Conservation (phyloP, 1,140 invertebrate genomes). For the Micrasema minimum region DNA sequence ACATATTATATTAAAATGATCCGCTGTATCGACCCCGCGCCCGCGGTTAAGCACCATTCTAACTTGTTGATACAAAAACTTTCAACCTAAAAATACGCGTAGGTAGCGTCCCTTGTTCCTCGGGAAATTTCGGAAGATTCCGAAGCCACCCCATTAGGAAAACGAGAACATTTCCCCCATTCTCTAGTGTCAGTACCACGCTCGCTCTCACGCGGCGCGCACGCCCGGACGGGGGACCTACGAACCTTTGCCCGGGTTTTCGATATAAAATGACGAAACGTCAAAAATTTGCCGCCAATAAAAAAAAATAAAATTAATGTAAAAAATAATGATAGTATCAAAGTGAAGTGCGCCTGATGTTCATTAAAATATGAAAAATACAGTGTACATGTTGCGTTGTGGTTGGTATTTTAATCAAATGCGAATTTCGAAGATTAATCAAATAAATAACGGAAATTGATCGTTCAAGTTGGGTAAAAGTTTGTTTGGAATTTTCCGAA, state of each 20-base stretch:
- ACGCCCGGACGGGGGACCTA: conserved; percentile 14
- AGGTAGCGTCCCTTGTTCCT: background rate
- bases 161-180: background rate
- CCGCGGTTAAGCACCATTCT: background rate
- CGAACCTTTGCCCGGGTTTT: background rate
- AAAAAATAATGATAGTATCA: background rate
- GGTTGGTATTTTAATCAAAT: background rate
- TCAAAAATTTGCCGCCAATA: conserved; percentile 42
- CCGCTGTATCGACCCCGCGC: too few species aligned
- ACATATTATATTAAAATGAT: too few species aligned
- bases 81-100: conserved; percentile 12
- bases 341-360: background rate
- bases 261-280: conserved; percentile 20
- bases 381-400: background rate
- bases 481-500: conserved; percentile 15
- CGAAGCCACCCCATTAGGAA: conserved; percentile 1
- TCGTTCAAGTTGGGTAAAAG: conserved; percentile 24
- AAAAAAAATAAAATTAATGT: background rate
- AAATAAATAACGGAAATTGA: background rate
- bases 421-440: background rate
- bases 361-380: background rate
- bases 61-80: conserved; percentile 34
- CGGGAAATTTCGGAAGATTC: conserved; percentile 20
- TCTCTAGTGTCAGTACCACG: conserved; percentile 48
- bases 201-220: conserved; percentile 47